Evolutionary conservation across 2,888 invertebrate genomes (phyloP).

Genomic region (Cheilosia vernalis): DNA sequence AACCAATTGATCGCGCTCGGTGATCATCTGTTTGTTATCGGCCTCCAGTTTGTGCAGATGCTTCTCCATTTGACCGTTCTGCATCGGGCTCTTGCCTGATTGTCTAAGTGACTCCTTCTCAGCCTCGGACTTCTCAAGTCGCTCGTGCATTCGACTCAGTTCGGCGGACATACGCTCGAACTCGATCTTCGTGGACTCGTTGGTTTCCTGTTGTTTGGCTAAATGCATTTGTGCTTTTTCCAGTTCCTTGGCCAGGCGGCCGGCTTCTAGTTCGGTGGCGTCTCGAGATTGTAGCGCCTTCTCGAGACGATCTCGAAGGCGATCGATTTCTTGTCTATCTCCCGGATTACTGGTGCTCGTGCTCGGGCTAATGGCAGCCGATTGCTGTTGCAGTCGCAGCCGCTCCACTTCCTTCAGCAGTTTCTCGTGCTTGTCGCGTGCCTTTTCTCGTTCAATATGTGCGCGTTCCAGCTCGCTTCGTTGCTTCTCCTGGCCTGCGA

Average conservation of each 20-base stretch:
- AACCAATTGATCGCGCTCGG: constrained; percentile 93
- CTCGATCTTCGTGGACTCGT: constrained; percentile 92
- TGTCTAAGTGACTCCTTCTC: constrained; percentile 90
- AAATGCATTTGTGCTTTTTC: constrained; percentile 94
- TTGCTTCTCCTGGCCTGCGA: constrained; percentile 91
- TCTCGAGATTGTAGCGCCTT: constrained; percentile 90
- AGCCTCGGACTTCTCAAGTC: constrained; percentile 90
- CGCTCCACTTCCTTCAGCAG: constrained; percentile 87
- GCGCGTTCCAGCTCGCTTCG: constrained; percentile 91
- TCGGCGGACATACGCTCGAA: constrained; percentile 93
- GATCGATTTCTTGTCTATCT: constrained; percentile 91
- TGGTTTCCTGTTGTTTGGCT: constrained; percentile 92
- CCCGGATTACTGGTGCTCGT: constrained; percentile 85
- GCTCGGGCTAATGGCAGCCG: constrained; percentile 84
- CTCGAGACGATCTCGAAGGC: constrained; percentile 93
- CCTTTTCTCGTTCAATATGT: constrained; percentile 94
- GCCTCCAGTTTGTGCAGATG: constrained; percentile 93
- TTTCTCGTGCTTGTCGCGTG: constrained; percentile 93
- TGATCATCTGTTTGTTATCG: constrained; percentile 92
- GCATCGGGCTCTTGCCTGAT: constrained; percentile 88
- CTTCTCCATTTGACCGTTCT: constrained; percentile 92
- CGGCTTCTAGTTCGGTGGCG: constrained; percentile 93
- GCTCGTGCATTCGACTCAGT: constrained; percentile 91
- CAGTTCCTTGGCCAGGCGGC: constrained; percentile 91
- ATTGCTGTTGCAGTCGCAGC: constrained; percentile 84